A percentile compares a stretch with the other conserved stretches of the same genome.
phyloP scores from a whole-genome alignment of 2,888 invertebrate species.

The Dysmachus trigonus region DNA sequence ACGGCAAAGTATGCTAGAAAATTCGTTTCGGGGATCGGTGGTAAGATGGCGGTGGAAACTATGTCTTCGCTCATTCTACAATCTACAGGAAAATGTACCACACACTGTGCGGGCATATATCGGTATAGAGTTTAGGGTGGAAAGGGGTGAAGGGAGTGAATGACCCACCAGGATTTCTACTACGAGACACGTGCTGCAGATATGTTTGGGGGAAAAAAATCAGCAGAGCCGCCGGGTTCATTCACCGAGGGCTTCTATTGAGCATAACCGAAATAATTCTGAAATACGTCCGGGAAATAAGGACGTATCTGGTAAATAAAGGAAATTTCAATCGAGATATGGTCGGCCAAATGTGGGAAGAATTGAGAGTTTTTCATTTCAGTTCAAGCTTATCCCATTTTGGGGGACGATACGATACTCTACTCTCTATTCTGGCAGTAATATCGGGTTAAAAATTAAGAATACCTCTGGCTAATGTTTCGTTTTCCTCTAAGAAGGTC shows the following conservation, averaged over 20 bases:
- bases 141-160: not conserved
- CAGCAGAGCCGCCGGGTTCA: not conserved
- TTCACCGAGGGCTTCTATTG: not conserved
- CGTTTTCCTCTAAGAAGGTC: not conserved
- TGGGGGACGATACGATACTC: not conserved
- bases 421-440: too few relatives aligned
- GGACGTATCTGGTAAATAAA: slow-evolving; percentile 14
- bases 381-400: not conserved
- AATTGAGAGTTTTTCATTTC: not conserved
- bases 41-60: not conserved
- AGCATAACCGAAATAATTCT: not conserved
- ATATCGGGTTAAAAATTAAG: not conserved
- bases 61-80: not conserved
- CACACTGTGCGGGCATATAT: not conserved
- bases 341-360: not conserved
- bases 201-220: not conserved
- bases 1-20: not conserved
- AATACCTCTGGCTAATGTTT: not conserved
- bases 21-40: not conserved
- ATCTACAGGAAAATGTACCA: not conserved
- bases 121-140: not conserved
- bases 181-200: not conserved
- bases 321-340: not conserved
- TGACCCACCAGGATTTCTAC: not conserved
- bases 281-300: slow-evolving; percentile 5